Percentiles rank a stretch among this genome's conserved stretches.
Evolutionary conservation across 2,888 invertebrate genomes (phyloP).

Genomic region (Dolichopus griseipennis): DNA sequence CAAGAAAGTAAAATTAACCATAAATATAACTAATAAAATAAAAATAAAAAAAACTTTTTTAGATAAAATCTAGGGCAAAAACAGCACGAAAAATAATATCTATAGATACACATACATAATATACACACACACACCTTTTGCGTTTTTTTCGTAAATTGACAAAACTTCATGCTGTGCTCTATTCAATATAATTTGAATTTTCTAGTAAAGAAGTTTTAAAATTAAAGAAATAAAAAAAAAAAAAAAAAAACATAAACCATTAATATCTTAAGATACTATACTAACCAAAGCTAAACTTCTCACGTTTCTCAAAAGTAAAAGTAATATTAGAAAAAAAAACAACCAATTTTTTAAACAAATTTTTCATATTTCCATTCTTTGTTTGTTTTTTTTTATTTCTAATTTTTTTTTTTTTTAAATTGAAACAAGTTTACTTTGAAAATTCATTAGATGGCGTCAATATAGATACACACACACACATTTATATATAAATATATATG

Average conservation of each 20-base stretch:
- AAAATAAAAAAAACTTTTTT: background rate
- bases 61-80: constrained; percentile 4
- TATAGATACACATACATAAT: background rate
- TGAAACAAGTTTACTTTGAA: no score
- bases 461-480: no score
- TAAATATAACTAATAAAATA: background rate
- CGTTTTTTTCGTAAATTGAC: background rate
- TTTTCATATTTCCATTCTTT: background rate
- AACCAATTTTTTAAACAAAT: background rate
- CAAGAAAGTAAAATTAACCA: background rate
- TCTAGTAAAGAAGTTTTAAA: no score
- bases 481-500: no score
- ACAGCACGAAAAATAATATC: background rate
- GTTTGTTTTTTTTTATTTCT: background rate
- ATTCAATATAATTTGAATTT: background rate
- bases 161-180: background rate
- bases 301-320: constrained; percentile 3
- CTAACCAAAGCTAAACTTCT: background rate
- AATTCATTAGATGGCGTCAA: no score
- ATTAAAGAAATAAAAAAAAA: no score
- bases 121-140: background rate
- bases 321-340: background rate
- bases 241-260: no score
- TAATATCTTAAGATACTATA: no score
- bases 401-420: background rate